Evolutionary conservation across 1,140 invertebrate species (phyloP), one percentile per base, ranked within the genome.

Genomic region (Trichoplusia ni): DNA sequence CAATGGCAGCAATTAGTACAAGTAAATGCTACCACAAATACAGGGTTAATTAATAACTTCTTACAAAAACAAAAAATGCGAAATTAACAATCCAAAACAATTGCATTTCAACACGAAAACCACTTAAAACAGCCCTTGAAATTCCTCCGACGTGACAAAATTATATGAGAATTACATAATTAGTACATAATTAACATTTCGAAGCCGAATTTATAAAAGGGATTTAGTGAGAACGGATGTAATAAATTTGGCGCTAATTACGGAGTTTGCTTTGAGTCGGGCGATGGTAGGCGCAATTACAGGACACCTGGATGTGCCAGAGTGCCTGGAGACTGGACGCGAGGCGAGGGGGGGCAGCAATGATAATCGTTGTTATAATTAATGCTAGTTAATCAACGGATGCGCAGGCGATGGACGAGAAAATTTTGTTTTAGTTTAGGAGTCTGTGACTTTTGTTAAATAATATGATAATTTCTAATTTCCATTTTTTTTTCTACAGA

Each of bases 311-410:
- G 37, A 40, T 19, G 37, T 13, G 11, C 9, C 13, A 7, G 42
- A 19, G 7, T n/a, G n/a, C n/a, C n/a, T n/a, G 38, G 2, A 7
- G 18, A n/a, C 6, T 19, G 38, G 40, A 19, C 13, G 40, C 13
- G 40, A 4, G 38, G 9, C 18, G 18, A 11, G 11, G 29, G 29
- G 8, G 8, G 29, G 40, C 11, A 47, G 44, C 44, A 47, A 42
- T 37, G 53, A 16, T 58, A 40, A 56, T 38, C 51, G 53, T 42
- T 16, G 23, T 58, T 58, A 40, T 42, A 58, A 58, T 42, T 58
- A 42, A 35, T 27, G 35, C 37, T 42, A 8, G 23, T 40, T 56
- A 58, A 58, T 58, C 37, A 37, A 40, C 53, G 53, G 53, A 58
- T 40, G 37, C 4, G 23, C 13, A 58, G 25, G 37, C 14, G 19